Evolutionary conservation across 2,888 invertebrate species (phyloP), one percentile per base, ranked within the genome.

Genomic region (Rhopalosiphum nymphaeae): DNA sequence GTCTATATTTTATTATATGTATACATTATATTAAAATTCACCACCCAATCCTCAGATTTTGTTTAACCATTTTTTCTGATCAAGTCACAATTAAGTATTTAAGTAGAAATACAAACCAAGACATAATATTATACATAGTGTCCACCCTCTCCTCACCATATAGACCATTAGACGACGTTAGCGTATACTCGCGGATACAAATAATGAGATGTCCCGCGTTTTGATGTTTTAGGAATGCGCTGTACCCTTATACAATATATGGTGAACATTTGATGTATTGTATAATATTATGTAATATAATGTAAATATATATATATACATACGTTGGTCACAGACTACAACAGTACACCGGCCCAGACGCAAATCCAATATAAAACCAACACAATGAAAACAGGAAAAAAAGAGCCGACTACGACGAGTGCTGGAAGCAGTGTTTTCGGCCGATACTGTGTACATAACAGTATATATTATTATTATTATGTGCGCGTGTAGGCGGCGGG

Each of bases 361-460:
- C 44, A 84, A 84, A 84, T 91, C 84, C 84, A 91, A 84, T 91
- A 67, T 90, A 91, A 84, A 91, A 91, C 26, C 42, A 42, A 29
- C 53, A 91, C 53, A 91, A 91, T 42, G 84, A 91, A 91, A 78
- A 78, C 78, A 78, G 78, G n/a, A 67, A 78, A 78, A 78, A 78
- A 78, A 78, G 36, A 91, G 42, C 46, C 90, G 90, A 67, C 91
- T 36, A 46, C 49, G 78, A 36, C 36, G 85, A 44, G 56, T 57
- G 56, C 25, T n/a, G n/a, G 36, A 49, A 29, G n/a, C 56, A 85
- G 85, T 91, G 91, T 91, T 91, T 91, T 91, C 91, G 91, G n/a
- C 57, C 85, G 91, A 91, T 91, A 91, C 85, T 86, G 85, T 85
- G 36, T 57, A 91, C 85, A 91, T 46, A 90, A 67, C 42, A 57